Base-by-base conservation (phyloP, 2,113 vertebrate genomes). In the Sebastes fasciatus region DNA sequence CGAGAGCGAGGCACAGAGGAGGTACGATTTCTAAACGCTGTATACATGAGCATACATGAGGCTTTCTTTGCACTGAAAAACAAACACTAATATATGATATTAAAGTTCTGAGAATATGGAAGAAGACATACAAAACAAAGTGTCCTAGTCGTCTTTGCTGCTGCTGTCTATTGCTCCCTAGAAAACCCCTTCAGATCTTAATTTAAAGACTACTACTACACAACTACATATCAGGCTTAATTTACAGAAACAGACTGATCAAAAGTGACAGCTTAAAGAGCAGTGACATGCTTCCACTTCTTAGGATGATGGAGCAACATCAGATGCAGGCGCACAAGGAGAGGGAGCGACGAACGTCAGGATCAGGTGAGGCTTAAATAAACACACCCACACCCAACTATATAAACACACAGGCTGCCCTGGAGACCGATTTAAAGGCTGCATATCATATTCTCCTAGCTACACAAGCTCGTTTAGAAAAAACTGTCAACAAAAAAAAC, bases 281-380 rank as follows among this genome's bases (percentile, higher is more conserved):
- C n/a, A 42, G 68, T 72, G 69, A 71, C 85, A 45, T 79, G 64
- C 57, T 81, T 90, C 16, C 82, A 13, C 58, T 89, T 83, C 13
- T 67, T 90, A 99, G 98, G 95, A 96, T 98, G 95, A 97, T 98
- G 97, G 98, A 99, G 91, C 98, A 97, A 86, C 97, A 96, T 91
- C 96, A 97, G 91, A 96, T 96, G 88, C 98, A 98, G 86, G 93
- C 84, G 23, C 94, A 94, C 90, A 97, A 98, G 89, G 97, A 98
- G 89, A 95, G 98, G 84, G 98, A 99, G 94, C 96, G 98, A 88
- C 96, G 97, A 73, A 96, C 97, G 8, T 98, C 98, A 6, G 97
- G 97, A 86, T 97, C 95, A 91, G 93, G 94, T 95, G 87, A 93
- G 94, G 74, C 69, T 81, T 84, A 19, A 43, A 48, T 79, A 90